Evolutionary conservation across 53 echinoderm and acorn worm genomes (phyloP).

Genomic region (Zoroaster sp.): DNA sequence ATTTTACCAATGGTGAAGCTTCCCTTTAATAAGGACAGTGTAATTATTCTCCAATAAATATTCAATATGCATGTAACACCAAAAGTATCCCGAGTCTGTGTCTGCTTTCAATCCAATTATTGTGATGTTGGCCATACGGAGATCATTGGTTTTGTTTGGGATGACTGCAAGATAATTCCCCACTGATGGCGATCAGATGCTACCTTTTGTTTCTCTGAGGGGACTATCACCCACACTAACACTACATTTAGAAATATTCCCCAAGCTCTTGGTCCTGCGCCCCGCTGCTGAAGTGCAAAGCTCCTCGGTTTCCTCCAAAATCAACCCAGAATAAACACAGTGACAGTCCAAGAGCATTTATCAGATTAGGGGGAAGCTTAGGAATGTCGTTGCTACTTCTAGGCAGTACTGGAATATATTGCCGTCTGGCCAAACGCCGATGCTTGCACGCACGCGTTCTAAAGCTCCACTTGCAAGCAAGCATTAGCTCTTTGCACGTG

Average conservation of each 20-base stretch:
- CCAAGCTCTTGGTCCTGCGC: not conserved
- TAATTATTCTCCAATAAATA: no score
- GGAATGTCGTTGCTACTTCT: not conserved
- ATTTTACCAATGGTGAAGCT: no score
- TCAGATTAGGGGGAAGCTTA: constrained; percentile 17
- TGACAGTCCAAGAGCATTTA: constrained; percentile 14
- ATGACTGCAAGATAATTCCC: not conserved
- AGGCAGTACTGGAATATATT: not conserved
- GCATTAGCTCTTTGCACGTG: not conserved
- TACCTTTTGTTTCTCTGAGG: not conserved
- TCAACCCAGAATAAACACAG: constrained; percentile 27
- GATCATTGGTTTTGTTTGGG: not conserved
- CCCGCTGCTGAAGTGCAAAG: not conserved
- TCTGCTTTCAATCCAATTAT: not conserved
- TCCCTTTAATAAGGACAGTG: no score
- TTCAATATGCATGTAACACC: no score
- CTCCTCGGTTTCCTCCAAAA: not conserved
- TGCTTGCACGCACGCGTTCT: not conserved
- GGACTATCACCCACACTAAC: not conserved
- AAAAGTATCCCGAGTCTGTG: not conserved
- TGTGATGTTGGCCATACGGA: not conserved
- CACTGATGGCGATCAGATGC: not conserved
- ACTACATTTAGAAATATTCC: constrained; percentile 4
- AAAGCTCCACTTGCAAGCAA: not conserved
- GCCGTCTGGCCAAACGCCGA: not conserved